Percentiles rank a stretch among this genome's conserved stretches.
These are phyloP conservation scores for Temnopleurus reevesii DNA, from an alignment of 53 echinoderm and acorn worm species.

Conservation along the genomic window DNA sequence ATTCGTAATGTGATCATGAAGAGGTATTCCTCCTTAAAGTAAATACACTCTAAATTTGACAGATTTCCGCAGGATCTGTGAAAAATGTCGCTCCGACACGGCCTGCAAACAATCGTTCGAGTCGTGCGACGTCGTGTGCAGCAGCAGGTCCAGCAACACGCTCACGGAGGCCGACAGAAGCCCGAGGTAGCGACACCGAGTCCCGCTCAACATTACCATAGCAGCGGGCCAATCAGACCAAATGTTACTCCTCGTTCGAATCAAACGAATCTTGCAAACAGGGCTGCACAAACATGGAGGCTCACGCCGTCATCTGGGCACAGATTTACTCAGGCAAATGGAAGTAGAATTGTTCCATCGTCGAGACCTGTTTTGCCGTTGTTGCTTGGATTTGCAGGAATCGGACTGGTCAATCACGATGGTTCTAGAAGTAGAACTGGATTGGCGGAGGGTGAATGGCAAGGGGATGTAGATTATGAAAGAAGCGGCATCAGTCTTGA, in stretches of 20 bases:
- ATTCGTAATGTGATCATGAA: background rate
- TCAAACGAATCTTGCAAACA: background rate
- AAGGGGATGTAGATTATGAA: background rate
- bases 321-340: background rate
- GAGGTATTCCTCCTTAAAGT: background rate
- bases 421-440: background rate
- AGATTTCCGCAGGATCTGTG: background rate
- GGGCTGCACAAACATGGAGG: background rate
- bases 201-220: background rate
- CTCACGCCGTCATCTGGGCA: background rate
- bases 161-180: slow-evolving; percentile 12
- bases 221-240: background rate
- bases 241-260: background rate
- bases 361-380: slow-evolving; percentile 10
- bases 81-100: slow-evolving; percentile 42
- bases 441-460: no score
- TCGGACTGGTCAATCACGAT: background rate
- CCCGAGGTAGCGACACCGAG: background rate
- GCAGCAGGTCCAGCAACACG: slow-evolving; percentile 16
- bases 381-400: slow-evolving; percentile 25
- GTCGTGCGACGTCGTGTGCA: slow-evolving; percentile 25
- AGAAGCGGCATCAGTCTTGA: background rate
- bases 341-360: background rate
- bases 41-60: background rate
- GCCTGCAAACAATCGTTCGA: slow-evolving; percentile 3